These are phyloP conservation scores for Paramormyrops kingsleyae DNA, from an alignment of 2,113 vertebrate species.

Conservation along the genomic window DNA sequence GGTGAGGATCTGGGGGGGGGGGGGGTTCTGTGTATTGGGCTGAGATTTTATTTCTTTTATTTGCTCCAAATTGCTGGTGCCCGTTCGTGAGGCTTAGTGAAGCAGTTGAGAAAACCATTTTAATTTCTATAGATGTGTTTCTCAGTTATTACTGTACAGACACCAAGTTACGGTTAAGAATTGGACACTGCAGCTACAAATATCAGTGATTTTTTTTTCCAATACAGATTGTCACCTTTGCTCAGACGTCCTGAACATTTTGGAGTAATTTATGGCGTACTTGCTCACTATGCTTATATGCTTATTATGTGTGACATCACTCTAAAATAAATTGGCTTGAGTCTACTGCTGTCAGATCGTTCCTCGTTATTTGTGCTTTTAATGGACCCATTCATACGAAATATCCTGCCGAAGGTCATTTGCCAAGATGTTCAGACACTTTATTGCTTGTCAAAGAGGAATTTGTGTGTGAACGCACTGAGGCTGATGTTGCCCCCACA, in stretches of 20 bases:
- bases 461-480: neutral
- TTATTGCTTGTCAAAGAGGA: neutral
- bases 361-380: neutral
- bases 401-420: neutral
- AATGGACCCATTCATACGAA: neutral
- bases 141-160: neutral
- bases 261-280: neutral
- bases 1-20: slow-evolving; percentile 38
- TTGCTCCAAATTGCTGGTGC: neutral
- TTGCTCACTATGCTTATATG: neutral
- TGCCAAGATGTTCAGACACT: neutral
- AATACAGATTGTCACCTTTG: neutral
- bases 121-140: neutral
- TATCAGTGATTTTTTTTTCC: neutral
- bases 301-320: neutral
- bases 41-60: neutral
- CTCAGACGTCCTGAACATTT: neutral
- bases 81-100: neutral
- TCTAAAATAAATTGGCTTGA: neutral
- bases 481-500: slow-evolving; percentile 26
- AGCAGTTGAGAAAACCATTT: neutral
- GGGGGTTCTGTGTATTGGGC: neutral
- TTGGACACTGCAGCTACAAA: neutral
- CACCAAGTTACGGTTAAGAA: neutral
- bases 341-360: neutral